Percentiles rank a stretch among this genome's conserved stretches.
phyloP scores from a whole-genome alignment of 2,797 vertebrate species.

The Lepus townsendii region DNA sequence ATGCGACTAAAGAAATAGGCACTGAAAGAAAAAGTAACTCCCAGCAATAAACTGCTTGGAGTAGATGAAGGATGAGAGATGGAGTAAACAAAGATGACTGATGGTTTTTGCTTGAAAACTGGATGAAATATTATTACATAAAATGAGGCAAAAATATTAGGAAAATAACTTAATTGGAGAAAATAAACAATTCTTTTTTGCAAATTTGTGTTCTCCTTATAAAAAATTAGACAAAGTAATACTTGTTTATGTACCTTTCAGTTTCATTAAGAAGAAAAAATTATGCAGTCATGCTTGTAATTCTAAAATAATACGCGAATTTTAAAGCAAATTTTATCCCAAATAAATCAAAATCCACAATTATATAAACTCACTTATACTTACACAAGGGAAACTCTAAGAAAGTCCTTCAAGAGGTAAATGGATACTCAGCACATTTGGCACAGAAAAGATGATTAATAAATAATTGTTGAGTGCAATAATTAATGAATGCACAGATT shows the following conservation, averaged over 20 bases:
- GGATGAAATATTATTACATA: neutral
- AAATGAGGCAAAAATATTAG: neutral
- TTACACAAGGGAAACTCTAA: neutral
- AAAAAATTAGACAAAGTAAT: neutral
- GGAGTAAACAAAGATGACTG: neutral
- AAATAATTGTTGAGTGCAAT: neutral
- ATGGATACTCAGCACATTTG: neutral
- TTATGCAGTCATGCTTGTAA: neutral
- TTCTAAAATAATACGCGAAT: neutral
- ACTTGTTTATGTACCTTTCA: neutral
- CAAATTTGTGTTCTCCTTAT: neutral
- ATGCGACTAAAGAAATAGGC: neutral
- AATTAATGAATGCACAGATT: neutral
- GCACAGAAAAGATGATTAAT: neutral
- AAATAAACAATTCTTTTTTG: neutral
- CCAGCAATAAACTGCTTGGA: neutral
- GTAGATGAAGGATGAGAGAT: neutral
- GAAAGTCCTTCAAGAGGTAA: neutral
- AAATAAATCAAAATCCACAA: neutral
- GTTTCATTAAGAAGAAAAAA: neutral
- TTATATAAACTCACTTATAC: neutral
- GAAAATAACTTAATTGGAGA: neutral
- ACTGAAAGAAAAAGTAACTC: neutral
- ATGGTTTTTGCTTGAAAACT: neutral
- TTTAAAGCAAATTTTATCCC: neutral